Conservation (phyloP, 2,113 vertebrate species). For the Pontoporia blainvillei region DNA sequence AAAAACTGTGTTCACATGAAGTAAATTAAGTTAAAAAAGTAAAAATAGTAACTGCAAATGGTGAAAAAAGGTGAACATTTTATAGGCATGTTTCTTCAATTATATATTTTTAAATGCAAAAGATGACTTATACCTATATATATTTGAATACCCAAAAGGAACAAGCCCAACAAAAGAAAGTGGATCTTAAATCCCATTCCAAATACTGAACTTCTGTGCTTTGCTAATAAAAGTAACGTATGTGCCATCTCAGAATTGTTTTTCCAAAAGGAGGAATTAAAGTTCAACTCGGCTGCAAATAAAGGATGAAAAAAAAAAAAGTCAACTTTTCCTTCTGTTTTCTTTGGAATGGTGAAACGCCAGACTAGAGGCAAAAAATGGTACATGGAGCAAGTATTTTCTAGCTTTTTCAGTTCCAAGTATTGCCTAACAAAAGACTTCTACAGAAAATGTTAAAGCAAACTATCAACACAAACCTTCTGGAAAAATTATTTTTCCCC, state of each 20-base stretch:
- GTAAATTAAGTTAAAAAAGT: neutral
- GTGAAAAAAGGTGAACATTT: neutral
- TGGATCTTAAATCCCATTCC: neutral
- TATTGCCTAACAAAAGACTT: conserved; percentile 58
- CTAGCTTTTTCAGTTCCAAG: conserved; percentile 42
- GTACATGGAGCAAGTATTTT: conserved; percentile 62
- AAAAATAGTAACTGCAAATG: conserved; percentile 1
- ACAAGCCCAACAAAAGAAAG: neutral
- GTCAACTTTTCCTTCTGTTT: conserved; percentile 38
- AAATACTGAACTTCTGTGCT: neutral
- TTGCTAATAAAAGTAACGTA: neutral
- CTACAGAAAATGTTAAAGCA: conserved; percentile 54
- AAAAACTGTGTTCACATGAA: neutral
- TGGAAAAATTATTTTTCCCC: conserved; percentile 48
- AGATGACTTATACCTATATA: neutral
- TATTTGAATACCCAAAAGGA: neutral
- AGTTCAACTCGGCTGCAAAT: conserved; percentile 47
- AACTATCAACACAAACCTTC: neutral
- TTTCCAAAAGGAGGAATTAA: conserved; percentile 51
- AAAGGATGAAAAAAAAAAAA: conserved; percentile 46
- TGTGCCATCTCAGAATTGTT: neutral
- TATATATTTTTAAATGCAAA: neutral
- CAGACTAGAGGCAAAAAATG: conserved; percentile 32
- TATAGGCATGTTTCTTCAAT: neutral
- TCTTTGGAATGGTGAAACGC: conserved; percentile 22